Base-by-base conservation (phyloP, 2,888 invertebrate species). In the Cataglyphis rosenhaueri region DNA sequence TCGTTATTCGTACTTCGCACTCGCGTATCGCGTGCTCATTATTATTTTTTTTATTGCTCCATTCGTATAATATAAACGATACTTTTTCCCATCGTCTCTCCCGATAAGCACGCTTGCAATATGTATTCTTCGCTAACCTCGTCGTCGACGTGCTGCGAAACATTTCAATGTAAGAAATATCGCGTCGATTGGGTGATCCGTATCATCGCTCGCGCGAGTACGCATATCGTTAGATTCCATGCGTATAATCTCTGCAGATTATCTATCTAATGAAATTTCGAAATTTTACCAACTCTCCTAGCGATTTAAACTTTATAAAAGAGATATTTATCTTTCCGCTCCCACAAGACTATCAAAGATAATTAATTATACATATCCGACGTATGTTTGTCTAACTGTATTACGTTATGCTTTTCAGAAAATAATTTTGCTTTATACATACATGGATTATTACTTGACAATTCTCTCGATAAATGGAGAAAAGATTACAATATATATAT, bases 201-300 rank as follows among this genome's bases (percentile, higher is more conserved):
- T 66, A 35, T 44, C 71, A 25, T 59, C 44, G 32, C 18, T 70
- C 57, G 32, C 70, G 78, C 70, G 29, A 66, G 25, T 29, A 55
- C n/a, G 48, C 48, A 18, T 41, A 21, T 25, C 52, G 15, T 38
- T n/a, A 68, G 32, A 70, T 57, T 65, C 57, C 32, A 15, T 57
- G 21, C 57, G 25, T 55, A 38, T 76, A 76, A 76, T 41, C 52
- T 38, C 38, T 38, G 15, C n/a, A 55, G 70, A 68, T 76, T 29
- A 75, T 52, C 48, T 52, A 9, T 52, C 66, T 75, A 76, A 76
- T 25, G n/a, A 12, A 76, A 66, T 38, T 65, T 52, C 70, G 3
- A 38, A 66, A 68, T 52, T 55, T 68, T 52, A 52, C 12, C 38
- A 75, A 38, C 29, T 38, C 25, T 25, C 38, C 52, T 32, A 21